phyloP scores from a whole-genome alignment of 2,113 vertebrate genomes.

The Carassius auratus region DNA sequence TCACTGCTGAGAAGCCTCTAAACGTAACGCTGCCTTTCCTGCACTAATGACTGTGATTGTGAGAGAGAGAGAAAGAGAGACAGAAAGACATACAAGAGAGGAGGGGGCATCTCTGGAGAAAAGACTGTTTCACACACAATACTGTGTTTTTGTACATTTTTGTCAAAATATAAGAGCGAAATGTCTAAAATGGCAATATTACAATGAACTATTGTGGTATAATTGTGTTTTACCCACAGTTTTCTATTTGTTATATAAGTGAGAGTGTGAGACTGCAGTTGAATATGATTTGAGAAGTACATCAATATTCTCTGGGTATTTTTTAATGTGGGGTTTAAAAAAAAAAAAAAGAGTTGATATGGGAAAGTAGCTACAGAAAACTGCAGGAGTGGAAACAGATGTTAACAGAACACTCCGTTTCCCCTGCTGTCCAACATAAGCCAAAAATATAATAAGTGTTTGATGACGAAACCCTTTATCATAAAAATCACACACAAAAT shows the following conservation, averaged over 20 bases:
- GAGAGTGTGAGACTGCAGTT: background rate
- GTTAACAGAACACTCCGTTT: background rate
- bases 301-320: background rate
- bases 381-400: background rate
- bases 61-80: slow-evolving; percentile 13
- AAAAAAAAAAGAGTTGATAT: background rate
- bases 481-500: background rate
- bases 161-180: background rate
- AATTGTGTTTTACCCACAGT: background rate
- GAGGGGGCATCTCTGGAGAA: background rate
- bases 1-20: slow-evolving; percentile 44
- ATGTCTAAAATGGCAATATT: background rate
- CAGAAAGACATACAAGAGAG: slow-evolving; percentile 10
- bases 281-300: background rate
- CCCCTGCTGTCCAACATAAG: background rate
- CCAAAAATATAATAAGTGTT: background rate
- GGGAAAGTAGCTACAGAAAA: background rate
- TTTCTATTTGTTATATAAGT: background rate
- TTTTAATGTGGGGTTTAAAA: background rate
- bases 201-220: background rate
- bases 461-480: background rate
- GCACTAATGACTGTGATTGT: slow-evolving; percentile 60
- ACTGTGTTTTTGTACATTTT: too few relatives aligned
- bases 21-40: slow-evolving; percentile 47
- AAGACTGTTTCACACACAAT: background rate